Evolutionary conservation across 2,888 invertebrate genomes (phyloP).

Genomic region (Cantharis rufa): DNA sequence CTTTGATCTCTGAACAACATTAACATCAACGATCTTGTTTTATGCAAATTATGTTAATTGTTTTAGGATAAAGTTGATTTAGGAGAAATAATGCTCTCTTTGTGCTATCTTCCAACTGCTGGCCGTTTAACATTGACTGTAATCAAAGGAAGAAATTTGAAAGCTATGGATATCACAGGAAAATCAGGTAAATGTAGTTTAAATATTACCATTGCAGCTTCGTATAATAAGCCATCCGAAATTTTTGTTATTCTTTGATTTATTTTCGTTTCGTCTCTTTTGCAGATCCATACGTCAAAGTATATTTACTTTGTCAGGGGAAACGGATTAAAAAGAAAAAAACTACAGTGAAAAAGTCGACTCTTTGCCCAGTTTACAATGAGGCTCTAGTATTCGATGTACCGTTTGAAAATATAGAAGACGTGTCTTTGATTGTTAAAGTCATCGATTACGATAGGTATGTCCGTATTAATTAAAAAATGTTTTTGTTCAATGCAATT

Average conservation of each 20-base stretch:
- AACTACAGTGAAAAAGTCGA: constrained; percentile 86
- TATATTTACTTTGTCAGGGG: constrained; percentile 83
- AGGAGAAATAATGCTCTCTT: constrained; percentile 89
- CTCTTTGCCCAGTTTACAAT: constrained; percentile 87
- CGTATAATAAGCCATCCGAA: not conserved
- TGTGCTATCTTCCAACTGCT: constrained; percentile 90
- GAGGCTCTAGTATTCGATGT: constrained; percentile 93
- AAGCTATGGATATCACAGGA: constrained; percentile 93
- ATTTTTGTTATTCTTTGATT: not conserved
- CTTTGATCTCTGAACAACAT: not conserved
- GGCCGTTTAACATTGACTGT: constrained; percentile 88
- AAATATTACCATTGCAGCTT: too few species aligned
- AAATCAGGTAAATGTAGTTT: constrained; percentile 71
- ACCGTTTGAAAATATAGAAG: constrained; percentile 78
- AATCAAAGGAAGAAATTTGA: constrained; percentile 87
- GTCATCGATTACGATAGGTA: constrained; percentile 90
- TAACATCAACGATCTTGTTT: not conserved
- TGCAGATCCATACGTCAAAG: constrained; percentile 95
- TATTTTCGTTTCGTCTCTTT: constrained; percentile 32
- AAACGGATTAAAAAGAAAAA: constrained; percentile 92
- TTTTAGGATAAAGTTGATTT: constrained; percentile 81
- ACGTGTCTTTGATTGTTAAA: constrained; percentile 80
- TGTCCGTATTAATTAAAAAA: constrained; percentile 36
- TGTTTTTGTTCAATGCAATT: not conserved
- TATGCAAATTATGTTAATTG: constrained; percentile 5